Percentiles rank a stretch among this genome's conserved stretches.
Conservation (phyloP, 2,888 invertebrate genomes). For the Epinotia brunnichana region DNA sequence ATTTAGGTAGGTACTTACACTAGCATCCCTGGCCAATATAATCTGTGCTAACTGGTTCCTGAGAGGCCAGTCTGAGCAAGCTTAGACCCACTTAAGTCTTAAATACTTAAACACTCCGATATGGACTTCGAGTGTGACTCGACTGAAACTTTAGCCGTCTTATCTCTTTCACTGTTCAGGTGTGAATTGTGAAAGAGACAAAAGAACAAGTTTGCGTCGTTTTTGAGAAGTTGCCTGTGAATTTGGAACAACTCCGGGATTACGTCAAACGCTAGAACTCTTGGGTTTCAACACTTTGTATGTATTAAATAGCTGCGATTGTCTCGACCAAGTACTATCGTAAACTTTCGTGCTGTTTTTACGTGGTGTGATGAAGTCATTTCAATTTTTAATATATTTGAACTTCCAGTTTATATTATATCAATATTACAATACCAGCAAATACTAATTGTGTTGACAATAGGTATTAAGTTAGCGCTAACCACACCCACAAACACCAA, state of each 20-base stretch:
- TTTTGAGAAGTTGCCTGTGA: not conserved
- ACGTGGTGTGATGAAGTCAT: not conserved
- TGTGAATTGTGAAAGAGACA: slow-evolving; percentile 7
- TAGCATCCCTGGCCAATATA: slow-evolving; percentile 8
- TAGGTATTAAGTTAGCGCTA: too few species aligned
- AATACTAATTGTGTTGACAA: too few species aligned
- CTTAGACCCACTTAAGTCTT: slow-evolving; percentile 41
- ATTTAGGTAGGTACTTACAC: not conserved
- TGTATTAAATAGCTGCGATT: not conserved
- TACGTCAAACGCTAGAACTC: not conserved
- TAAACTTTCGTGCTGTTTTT: not conserved
- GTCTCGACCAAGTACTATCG: not conserved
- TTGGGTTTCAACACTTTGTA: not conserved
- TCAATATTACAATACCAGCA: not conserved
- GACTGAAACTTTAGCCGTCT: slow-evolving; percentile 33
- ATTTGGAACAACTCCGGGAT: slow-evolving; percentile 7
- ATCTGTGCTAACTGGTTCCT: slow-evolving; percentile 15
- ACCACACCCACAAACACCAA: too few species aligned
- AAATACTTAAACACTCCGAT: slow-evolving; percentile 40
- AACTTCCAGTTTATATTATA: not conserved
- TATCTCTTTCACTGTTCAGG: slow-evolving; percentile 5
- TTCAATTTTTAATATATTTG: not conserved
- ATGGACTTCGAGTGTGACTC: slow-evolving; percentile 24
- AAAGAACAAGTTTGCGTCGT: not conserved
- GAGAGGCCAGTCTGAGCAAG: slow-evolving; percentile 4